Evolutionary conservation across 2,113 vertebrate species (phyloP).

Genomic region (Tetrao urogallus): DNA sequence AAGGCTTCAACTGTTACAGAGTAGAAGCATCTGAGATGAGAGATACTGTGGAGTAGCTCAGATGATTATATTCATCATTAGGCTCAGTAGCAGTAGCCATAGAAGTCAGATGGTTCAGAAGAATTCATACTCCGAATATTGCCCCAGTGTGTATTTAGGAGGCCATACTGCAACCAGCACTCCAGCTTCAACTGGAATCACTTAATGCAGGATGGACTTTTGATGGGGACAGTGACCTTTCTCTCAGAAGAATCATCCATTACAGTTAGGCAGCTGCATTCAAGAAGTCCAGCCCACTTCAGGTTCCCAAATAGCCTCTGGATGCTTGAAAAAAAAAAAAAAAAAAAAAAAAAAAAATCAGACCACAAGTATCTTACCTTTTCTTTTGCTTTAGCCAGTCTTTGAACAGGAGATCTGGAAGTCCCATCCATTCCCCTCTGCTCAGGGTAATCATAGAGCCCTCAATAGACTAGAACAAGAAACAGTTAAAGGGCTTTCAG

Average conservation of each 20-base stretch:
- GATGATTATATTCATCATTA: neutral
- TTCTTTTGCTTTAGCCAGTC: constrained; percentile 81
- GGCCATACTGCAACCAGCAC: neutral
- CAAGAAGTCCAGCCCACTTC: neutral
- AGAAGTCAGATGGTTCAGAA: neutral
- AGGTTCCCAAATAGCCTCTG: neutral
- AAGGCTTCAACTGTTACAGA: neutral
- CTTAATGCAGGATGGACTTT: neutral
- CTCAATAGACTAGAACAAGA: constrained; percentile 78
- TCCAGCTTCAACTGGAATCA: neutral
- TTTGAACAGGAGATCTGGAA: constrained; percentile 82
- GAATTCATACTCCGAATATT: neutral
- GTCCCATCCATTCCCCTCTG: constrained; percentile 86
- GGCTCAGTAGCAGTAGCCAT: neutral
- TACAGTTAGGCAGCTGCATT: neutral
- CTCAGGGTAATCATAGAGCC: constrained; percentile 86
- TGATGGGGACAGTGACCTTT: neutral
- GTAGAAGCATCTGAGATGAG: neutral
- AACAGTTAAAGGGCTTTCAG: neutral
- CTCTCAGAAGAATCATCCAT: neutral
- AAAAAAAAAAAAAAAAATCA: neutral
- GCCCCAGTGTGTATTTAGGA: neutral
- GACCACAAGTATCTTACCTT: constrained; percentile 64
- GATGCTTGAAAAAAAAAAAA: neutral
- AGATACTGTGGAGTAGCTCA: neutral